Percentiles rank a stretch among this genome's conserved stretches.
Evolutionary conservation across 2,113 vertebrate genomes (phyloP).

Genomic region (Carollia perspicillata): DNA sequence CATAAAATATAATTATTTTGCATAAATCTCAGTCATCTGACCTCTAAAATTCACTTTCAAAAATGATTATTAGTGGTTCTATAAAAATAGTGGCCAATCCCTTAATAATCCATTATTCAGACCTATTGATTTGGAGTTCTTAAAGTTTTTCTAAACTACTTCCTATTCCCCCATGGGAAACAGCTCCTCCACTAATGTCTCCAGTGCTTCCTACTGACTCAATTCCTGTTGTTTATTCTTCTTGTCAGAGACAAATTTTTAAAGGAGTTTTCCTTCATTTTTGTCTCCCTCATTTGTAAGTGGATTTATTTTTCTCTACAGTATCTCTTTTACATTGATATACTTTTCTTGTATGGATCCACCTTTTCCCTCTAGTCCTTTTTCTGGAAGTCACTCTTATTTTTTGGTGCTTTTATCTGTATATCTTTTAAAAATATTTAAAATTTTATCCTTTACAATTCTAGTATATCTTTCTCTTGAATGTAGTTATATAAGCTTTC

Average conservation of each 20-base stretch:
- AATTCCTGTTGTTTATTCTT: slow-evolving; percentile 2
- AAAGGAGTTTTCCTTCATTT: not conserved
- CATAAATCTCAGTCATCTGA: not conserved
- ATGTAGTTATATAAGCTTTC: slow-evolving; percentile 35
- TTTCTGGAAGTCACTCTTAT: slow-evolving; percentile 38
- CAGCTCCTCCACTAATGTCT: not conserved
- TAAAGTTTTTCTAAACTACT: not conserved
- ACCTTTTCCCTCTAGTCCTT: slow-evolving; percentile 1
- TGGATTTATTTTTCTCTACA: not conserved
- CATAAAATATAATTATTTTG: slow-evolving; percentile 29
- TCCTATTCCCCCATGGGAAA: not conserved
- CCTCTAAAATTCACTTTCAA: slow-evolving; percentile 11
- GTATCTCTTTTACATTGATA: not conserved
- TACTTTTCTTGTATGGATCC: not conserved
- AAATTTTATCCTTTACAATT: slow-evolving; percentile 41
- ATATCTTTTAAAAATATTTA: not conserved
- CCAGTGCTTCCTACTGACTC: not conserved
- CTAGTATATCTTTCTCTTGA: slow-evolving; percentile 38
- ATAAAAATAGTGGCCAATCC: not conserved
- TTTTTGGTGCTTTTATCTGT: slow-evolving; percentile 36
- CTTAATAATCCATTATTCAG: slow-evolving; percentile 1
- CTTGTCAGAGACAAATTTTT: slow-evolving; percentile 9
- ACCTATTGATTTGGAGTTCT: not conserved
- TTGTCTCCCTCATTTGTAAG: slow-evolving; percentile 17
- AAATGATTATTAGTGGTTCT: slow-evolving; percentile 28